Conservation (phyloP, 2,888 invertebrate genomes). For the Cenopis cana region DNA sequence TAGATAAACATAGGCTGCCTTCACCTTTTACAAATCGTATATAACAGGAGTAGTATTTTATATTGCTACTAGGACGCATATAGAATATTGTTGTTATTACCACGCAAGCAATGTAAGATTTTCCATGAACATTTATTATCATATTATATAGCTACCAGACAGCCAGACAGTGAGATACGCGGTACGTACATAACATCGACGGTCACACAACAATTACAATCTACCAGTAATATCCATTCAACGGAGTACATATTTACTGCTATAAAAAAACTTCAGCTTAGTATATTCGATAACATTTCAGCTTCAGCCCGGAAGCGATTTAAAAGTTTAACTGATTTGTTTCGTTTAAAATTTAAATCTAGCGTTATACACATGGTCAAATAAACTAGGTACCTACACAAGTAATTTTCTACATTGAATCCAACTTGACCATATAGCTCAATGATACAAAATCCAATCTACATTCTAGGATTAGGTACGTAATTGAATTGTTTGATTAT, state of each 20-base stretch:
- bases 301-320: conserved; percentile 28
- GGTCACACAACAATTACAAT: conserved; percentile 65
- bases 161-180: conserved; percentile 25
- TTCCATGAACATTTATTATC: neutral
- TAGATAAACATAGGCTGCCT: neutral
- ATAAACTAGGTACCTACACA: conserved; percentile 49
- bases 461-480: conserved; percentile 33
- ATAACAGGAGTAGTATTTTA: neutral
- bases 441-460: conserved; percentile 35
- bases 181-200: conserved; percentile 57
- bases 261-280: conserved; percentile 32
- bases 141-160: neutral
- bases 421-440: conserved; percentile 27
- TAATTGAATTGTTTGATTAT: conserved; percentile 17
- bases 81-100: neutral
- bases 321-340: conserved; percentile 23
- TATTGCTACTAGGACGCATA: neutral
- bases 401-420: conserved; percentile 32
- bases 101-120: neutral
- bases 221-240: conserved; percentile 53
- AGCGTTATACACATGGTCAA: conserved; percentile 52
- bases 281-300: conserved; percentile 35
- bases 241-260: conserved; percentile 30
- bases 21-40: neutral
- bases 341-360: conserved; percentile 35